Conservation (phyloP, 1,140 invertebrate genomes). For the Zaprionus camerounensis region DNA sequence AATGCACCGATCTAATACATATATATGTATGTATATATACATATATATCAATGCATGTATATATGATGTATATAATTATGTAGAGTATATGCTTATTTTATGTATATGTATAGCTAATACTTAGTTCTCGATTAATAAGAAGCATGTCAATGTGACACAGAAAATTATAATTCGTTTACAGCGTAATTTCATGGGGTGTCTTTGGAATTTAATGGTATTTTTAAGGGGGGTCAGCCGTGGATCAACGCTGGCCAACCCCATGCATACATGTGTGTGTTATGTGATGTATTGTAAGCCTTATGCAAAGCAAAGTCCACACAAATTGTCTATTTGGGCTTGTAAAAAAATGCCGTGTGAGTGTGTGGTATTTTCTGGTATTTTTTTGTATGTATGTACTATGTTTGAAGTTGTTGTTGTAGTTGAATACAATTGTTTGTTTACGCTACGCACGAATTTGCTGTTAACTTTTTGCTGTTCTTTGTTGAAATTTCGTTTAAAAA, state of each 20-base stretch:
- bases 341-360: not conserved
- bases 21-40: slow-evolving; percentile 22
- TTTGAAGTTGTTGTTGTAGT: slow-evolving; percentile 23
- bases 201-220: not conserved
- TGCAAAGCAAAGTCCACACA: slow-evolving; percentile 47
- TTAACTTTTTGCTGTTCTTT: slow-evolving; percentile 76
- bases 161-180: slow-evolving; percentile 64
- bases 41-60: slow-evolving; percentile 31
- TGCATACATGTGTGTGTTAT: not conserved
- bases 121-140: slow-evolving; percentile 45
- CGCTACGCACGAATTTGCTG: slow-evolving; percentile 73
- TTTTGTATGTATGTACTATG: slow-evolving; percentile 17
- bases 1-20: slow-evolving; percentile 36
- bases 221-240: not conserved
- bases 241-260: not conserved
- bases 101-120: slow-evolving; percentile 37
- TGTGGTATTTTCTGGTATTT: slow-evolving; percentile 7
- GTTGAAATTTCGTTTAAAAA: slow-evolving; percentile 70
- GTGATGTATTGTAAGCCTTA: slow-evolving; percentile 22
- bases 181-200: slow-evolving; percentile 37
- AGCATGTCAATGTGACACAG: slow-evolving; percentile 75
- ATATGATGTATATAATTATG: slow-evolving; percentile 26
- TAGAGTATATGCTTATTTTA: slow-evolving; percentile 18
- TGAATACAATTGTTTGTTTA: slow-evolving; percentile 53
- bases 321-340: slow-evolving; percentile 31